Base-by-base conservation (phyloP, 2,888 invertebrate species). In the Noctua comes region DNA sequence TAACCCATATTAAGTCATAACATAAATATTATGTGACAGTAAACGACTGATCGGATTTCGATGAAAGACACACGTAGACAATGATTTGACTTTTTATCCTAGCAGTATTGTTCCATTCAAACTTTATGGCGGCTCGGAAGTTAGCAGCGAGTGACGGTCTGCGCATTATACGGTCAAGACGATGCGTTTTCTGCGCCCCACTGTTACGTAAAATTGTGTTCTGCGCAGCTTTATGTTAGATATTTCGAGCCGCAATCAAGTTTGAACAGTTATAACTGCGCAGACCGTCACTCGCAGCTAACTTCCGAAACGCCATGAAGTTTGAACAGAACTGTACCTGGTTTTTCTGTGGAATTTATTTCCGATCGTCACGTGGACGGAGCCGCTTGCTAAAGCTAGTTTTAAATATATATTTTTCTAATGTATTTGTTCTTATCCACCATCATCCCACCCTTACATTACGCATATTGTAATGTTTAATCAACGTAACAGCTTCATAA, bases 401-500 rank as follows among this genome's bases (percentile, higher is more conserved):
- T 36, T 10, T 31, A 4, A 10, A 36, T 4, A 31, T 10, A 21
- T n/a, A 57, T n/a, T 31, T 62, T 31, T 59, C 27, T 59, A 27
- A 59, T 27, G 6, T 59, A 59, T 27, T 18, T 62, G 10, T 18
- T 31, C 62, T 31, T 62, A 36, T 36, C 31, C 31, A 62, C 62
- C 10, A 7, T 2, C 31, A 62, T 64, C 21, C 21, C 13, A 13
- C 59, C 27, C 57, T 59, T 27, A 27, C 59, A 64, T 73, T 21
- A 65, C 36, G 10, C 43, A 24, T 72, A 43, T 24, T 18, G 8
- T 57, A 48, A 40, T 27, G 4, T 72, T 72, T 43, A 59, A 72
- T 72, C 40, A 72, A 72, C 18, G 0, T 77, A 77, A 77, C 11
- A 31, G 46, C 27, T 5, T 6, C 43, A 18, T 40, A 68, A 36